phyloP scores from a whole-genome alignment of 2,113 vertebrate genomes.

The Brachypodius melanocephalos region DNA sequence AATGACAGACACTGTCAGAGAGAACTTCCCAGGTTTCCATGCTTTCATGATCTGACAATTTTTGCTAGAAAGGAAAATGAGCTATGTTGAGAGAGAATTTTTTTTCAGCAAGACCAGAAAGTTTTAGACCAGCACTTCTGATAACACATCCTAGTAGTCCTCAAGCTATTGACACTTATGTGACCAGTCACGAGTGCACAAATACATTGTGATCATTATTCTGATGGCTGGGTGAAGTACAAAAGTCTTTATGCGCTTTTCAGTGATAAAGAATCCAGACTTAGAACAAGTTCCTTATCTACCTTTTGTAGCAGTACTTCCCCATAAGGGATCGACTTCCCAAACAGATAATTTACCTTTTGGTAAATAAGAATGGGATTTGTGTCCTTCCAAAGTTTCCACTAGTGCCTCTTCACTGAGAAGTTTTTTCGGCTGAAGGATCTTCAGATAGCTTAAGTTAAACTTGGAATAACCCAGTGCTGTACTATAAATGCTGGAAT shows the following conservation, averaged over 20 bases:
- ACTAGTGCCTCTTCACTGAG: not conserved
- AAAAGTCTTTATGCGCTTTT: not conserved
- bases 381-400: not conserved
- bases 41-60: not conserved
- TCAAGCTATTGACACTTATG: not conserved
- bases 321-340: not conserved
- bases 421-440: not conserved
- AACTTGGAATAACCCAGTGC: not conserved
- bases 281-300: not conserved
- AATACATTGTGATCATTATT: not conserved
- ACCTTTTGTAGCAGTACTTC: not conserved
- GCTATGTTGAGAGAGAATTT: not conserved
- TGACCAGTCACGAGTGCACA: not conserved
- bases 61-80: not conserved
- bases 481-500: not conserved
- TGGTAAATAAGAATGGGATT: not conserved
- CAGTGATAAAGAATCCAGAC: not conserved
- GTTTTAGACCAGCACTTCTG: not conserved
- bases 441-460: not conserved
- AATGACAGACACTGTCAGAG: not conserved
- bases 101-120: not conserved
- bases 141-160: not conserved
- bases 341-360: not conserved
- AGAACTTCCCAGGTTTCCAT: not conserved
- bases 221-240: not conserved